phyloP scores from a whole-genome alignment of 1,140 invertebrate genomes.

The Oncopodura yosiiana region DNA sequence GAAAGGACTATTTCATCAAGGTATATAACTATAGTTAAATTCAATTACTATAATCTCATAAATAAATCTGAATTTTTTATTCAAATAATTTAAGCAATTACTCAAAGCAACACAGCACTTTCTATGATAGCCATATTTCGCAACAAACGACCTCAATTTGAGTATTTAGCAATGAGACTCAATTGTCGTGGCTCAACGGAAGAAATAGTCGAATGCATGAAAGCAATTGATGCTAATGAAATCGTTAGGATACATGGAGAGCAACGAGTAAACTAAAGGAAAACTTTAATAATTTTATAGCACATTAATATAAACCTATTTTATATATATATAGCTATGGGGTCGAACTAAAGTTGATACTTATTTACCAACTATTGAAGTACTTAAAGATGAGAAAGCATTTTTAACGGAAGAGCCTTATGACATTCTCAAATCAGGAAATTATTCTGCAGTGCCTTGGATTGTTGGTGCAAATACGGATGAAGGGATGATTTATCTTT shows the following conservation, averaged over 20 bases:
- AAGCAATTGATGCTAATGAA: conserved; percentile 7
- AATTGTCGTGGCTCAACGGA: conserved; percentile 7
- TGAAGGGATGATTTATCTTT: conserved; percentile 14
- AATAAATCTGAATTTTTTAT: no score
- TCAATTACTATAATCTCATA: no score
- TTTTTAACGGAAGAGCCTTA: conserved; percentile 17
- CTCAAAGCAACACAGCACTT: no score
- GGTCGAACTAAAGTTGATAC: background rate
- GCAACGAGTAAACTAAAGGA: no score
- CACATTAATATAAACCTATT: no score
- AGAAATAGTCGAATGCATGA: conserved; percentile 20
- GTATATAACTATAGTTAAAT: no score
- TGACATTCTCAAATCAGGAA: conserved; percentile 8
- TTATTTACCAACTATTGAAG: conserved; percentile 2
- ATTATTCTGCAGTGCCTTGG: conserved; percentile 21
- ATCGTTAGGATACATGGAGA: no score
- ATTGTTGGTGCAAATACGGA: conserved; percentile 24
- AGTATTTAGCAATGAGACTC: conserved; percentile 5
- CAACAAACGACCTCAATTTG: conserved; percentile 37
- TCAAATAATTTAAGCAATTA: no score
- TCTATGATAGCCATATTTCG: no score
- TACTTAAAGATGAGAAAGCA: background rate
- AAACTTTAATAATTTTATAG: no score
- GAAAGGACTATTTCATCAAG: no score
- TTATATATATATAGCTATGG: no score